Conservation (phyloP, 2,797 vertebrate genomes). For the Scyliorhinus canicula region DNA sequence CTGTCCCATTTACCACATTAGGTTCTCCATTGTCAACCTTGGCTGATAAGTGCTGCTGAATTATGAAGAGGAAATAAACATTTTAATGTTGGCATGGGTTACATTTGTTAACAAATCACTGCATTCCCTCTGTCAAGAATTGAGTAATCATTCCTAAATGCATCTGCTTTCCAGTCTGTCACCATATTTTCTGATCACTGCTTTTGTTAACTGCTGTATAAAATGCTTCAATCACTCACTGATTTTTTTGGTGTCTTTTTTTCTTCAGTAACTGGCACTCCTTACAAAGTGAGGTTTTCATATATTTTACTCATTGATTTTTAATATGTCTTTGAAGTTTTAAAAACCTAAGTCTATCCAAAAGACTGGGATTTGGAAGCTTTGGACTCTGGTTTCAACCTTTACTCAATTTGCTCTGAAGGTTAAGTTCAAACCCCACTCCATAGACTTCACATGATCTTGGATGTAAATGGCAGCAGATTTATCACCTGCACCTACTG, state of each 20-base stretch:
- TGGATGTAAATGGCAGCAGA: background rate
- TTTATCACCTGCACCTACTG: background rate
- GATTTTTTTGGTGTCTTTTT: background rate
- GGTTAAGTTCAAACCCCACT: background rate
- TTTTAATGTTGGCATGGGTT: background rate
- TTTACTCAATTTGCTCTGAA: background rate
- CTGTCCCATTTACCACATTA: background rate
- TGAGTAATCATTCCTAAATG: background rate
- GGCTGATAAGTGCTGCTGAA: background rate
- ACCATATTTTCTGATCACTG: background rate
- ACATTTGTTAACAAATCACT: background rate
- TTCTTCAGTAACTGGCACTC: background rate
- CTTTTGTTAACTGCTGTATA: constrained; percentile 22
- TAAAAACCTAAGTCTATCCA: background rate
- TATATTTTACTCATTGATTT: background rate
- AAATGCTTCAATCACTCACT: constrained; percentile 2
- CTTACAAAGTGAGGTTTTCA: background rate
- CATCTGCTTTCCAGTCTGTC: background rate
- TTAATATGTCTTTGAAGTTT: background rate
- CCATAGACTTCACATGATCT: background rate
- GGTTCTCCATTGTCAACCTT: background rate
- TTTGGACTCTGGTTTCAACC: background rate
- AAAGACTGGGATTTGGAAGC: background rate
- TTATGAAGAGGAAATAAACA: background rate
- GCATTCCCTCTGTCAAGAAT: background rate